phyloP scores from a whole-genome alignment of 2,113 vertebrate genomes.

The Centrocercus urophasianus region DNA sequence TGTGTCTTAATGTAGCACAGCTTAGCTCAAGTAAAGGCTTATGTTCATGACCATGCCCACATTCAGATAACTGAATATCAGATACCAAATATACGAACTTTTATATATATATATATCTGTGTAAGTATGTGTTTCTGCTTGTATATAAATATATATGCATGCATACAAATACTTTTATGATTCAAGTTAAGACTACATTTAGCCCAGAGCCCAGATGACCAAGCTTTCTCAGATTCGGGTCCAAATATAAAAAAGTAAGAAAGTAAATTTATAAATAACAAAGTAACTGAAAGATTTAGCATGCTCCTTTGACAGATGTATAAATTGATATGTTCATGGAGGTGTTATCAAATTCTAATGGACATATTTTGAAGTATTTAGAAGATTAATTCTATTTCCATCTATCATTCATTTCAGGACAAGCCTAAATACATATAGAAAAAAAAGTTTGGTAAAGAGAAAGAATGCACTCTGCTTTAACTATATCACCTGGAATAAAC shows the following conservation, averaged over 20 bases:
- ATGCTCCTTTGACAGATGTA: not conserved
- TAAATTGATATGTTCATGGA: not conserved
- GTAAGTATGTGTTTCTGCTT: too few species aligned
- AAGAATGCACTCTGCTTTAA: not conserved
- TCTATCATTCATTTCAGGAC: not conserved
- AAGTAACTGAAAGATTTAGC: not conserved
- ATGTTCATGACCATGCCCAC: not conserved
- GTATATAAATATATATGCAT: too few species aligned
- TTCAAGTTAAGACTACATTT: not conserved
- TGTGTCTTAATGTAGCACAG: not conserved
- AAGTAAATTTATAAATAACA: not conserved
- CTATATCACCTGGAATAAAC: not conserved
- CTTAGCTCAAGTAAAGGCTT: not conserved
- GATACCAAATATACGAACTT: not conserved
- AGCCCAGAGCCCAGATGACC: not conserved
- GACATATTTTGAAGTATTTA: not conserved
- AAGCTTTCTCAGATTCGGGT: not conserved
- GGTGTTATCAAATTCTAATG: not conserved
- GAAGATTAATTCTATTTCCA: conserved; percentile 18
- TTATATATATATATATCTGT: not conserved
- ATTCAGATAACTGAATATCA: not conserved
- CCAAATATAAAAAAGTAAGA: not conserved
- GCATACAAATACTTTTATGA: not conserved
- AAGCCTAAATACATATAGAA: not conserved
- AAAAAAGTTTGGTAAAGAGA: not conserved